Percentiles rank a stretch among this genome's conserved stretches.
Conservation (phyloP, 2,113 vertebrate genomes). For the Dipodomys merriami region DNA sequence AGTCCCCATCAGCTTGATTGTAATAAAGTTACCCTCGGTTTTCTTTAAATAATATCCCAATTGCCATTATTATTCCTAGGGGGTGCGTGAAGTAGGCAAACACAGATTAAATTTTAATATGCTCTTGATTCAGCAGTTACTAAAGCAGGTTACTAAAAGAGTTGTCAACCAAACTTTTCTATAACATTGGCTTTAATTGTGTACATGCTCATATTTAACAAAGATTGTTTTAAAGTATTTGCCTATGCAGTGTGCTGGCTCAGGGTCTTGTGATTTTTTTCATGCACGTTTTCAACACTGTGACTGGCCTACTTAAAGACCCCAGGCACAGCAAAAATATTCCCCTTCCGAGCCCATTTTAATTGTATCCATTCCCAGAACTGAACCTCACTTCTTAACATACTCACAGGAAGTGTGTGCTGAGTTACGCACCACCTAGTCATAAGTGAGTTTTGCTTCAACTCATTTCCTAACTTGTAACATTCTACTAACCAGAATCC, state of each 20-base stretch:
- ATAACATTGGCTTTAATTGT: background rate
- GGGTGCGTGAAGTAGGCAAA: slow-evolving; percentile 43
- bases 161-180: background rate
- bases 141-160: slow-evolving; percentile 21
- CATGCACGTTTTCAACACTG: background rate
- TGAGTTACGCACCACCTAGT: background rate
- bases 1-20: slow-evolving; percentile 16
- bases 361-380: background rate
- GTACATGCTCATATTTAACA: background rate
- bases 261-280: background rate
- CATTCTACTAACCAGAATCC: background rate
- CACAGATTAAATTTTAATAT: slow-evolving; percentile 50
- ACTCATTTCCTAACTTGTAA: background rate
- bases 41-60: slow-evolving; percentile 55
- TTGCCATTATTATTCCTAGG: slow-evolving; percentile 25
- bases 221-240: background rate
- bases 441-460: background rate
- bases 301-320: background rate
- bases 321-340: background rate
- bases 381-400: background rate
- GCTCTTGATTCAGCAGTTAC: slow-evolving; percentile 43
- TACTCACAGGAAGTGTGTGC: background rate
- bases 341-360: background rate
- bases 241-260: background rate
- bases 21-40: slow-evolving; percentile 18